These are phyloP conservation scores for Actinia tenebrosa DNA, from an alignment of 64 coral and sea anemone genomes.

Conservation along the genomic window DNA sequence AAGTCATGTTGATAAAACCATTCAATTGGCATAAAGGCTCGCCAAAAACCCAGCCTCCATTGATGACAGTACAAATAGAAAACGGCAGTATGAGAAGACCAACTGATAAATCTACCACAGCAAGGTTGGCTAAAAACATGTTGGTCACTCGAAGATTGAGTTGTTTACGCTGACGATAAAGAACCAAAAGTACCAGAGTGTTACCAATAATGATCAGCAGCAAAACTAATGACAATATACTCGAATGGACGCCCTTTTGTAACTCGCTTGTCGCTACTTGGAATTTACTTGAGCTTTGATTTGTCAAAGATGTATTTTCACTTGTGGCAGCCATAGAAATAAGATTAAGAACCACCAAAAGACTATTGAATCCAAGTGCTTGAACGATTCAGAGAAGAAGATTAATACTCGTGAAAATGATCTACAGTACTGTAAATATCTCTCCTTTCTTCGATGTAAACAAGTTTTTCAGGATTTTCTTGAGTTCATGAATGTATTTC, in stretches of 20 bases:
- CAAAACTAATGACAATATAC: constrained; percentile 12
- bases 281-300: neutral
- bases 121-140: constrained; percentile 78
- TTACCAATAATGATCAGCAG: constrained; percentile 49
- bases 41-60: constrained; percentile 31
- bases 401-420: neutral
- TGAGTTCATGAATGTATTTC: neutral
- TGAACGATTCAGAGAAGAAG: neutral
- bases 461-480: neutral
- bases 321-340: neutral
- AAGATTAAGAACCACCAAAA: neutral
- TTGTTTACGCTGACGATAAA: constrained; percentile 66
- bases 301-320: neutral
- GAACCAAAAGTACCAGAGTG: constrained; percentile 62
- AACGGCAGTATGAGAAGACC: constrained; percentile 75
- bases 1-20: constrained; percentile 84
- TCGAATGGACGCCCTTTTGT: constrained; percentile 1
- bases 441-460: neutral
- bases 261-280: neutral
- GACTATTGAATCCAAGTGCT: neutral
- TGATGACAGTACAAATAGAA: constrained; percentile 43
- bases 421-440: neutral
- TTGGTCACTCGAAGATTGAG: constrained; percentile 71
- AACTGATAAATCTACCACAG: constrained; percentile 72
- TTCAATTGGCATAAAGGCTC: constrained; percentile 71